phyloP scores from a whole-genome alignment of 2,113 vertebrate species.

The Bubo scandiacus region DNA sequence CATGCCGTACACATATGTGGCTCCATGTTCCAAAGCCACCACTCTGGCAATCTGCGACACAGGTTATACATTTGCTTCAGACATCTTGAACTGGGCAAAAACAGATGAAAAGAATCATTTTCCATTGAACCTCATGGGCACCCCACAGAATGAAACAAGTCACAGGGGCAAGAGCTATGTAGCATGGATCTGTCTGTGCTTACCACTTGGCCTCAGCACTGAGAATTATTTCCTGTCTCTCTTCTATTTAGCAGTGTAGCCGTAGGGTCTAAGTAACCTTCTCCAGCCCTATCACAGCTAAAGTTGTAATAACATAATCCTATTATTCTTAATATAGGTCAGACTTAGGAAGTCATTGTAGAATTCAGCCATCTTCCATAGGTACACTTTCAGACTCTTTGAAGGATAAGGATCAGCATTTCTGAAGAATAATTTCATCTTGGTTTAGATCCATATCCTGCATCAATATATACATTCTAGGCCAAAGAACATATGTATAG shows the following conservation, averaged over 20 bases:
- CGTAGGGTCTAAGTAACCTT: background rate
- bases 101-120: background rate
- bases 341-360: background rate
- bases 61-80: background rate
- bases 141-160: background rate
- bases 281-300: background rate
- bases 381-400: background rate
- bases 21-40: background rate
- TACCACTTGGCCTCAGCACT: background rate
- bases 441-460: background rate
- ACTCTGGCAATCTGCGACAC: background rate
- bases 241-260: background rate
- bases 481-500: background rate
- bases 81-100: background rate
- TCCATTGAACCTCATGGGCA: background rate
- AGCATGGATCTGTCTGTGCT: background rate
- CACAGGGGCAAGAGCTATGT: background rate
- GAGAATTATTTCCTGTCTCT: background rate
- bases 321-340: constrained; percentile 26
- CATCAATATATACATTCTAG: background rate
- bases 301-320: constrained; percentile 2
- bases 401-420: background rate
- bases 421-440: background rate
- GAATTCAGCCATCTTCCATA: background rate
- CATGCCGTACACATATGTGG: background rate